Evolutionary conservation across 2,888 invertebrate genomes (phyloP), one percentile per base, ranked within the genome.

Genomic region (Ceriagrion tenellum): DNA sequence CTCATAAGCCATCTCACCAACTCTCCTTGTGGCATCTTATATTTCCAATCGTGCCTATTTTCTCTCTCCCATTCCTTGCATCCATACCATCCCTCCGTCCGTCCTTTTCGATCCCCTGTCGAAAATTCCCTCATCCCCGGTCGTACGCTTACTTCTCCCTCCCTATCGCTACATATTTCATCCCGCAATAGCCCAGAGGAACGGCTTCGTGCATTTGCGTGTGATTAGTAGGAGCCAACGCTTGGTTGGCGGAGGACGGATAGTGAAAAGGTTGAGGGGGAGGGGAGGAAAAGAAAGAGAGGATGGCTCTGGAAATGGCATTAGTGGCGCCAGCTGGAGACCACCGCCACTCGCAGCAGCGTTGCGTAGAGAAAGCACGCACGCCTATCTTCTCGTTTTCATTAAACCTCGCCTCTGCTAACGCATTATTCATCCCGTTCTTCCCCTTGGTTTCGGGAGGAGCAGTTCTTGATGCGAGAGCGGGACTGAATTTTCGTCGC

Each of bases 401-500:
- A 69, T 69, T 69, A 69, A 69, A 69, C 69, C 69, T 26, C 26
- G 69, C 69, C 47, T 47, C 47, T 69, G 12, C 69, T 69, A 69
- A 69, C 69, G 69, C 69, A 69, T 69, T 69, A 69, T 69, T 69
- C 69, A 69, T 69, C 69, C 26, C 69, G 69, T n/a, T 69, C 47
- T 47, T 47, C 69, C 69, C 26, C 69, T 26, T n/a, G 69, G n/a
- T 69, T 69, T 69, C 69, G 23, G 69, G 23, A 47, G 47, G 69
- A 26, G 47, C 12, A n/a, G 69, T 69, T 69, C 26, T 26, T 0
- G 69, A 69, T 8, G 69, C n/a, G 69, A 12, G 69, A 69, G 69
- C 69, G 4, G 12, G 10, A 47, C 47, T 26, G n/a, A 10, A 26
- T 69, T n/a, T 69, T 69, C 69, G n/a, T 69, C 26, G 69, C 12